phyloP scores from a whole-genome alignment of 2,113 vertebrate species.

The Heteronetta atricapilla region DNA sequence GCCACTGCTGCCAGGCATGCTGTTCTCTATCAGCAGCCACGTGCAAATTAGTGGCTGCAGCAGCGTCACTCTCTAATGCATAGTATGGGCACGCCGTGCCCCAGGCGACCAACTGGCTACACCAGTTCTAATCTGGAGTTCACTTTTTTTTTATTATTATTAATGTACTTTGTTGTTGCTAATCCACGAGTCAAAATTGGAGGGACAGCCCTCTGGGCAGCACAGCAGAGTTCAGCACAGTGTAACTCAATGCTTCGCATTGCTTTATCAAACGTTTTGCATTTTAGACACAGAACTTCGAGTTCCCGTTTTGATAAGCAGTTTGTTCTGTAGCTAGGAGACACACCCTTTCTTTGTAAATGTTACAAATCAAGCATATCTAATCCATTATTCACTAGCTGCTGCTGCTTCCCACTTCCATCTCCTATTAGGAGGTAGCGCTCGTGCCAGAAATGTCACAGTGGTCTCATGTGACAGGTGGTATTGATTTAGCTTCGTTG shows the following conservation, averaged over 20 bases:
- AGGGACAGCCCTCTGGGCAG: not conserved
- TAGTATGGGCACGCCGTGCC: rapidly evolving
- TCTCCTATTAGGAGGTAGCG: not conserved
- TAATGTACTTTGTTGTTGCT: not conserved
- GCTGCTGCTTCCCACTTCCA: constrained; percentile 51
- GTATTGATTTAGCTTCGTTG: not conserved
- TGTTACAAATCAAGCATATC: constrained; percentile 10
- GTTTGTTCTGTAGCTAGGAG: constrained; percentile 29
- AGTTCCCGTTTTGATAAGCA: not conserved
- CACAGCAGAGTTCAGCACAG: not conserved
- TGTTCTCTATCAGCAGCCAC: not conserved
- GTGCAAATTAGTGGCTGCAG: not conserved
- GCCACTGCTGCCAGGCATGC: not conserved
- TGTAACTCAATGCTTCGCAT: rapidly evolving
- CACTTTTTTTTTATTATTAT: not conserved
- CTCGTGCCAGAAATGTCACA: constrained; percentile 27
- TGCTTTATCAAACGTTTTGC: not conserved
- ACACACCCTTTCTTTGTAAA: constrained; percentile 26
- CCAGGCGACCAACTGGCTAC: not conserved
- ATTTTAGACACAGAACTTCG: not conserved
- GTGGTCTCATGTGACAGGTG: constrained; percentile 29
- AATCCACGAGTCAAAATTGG: too few species aligned
- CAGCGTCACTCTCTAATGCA: not conserved
- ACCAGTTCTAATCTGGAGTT: not conserved
- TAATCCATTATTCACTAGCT: constrained; percentile 51